These are phyloP conservation scores for Arothron firmamentum DNA, from an alignment of 2,113 vertebrate species.

Conservation along the genomic window DNA sequence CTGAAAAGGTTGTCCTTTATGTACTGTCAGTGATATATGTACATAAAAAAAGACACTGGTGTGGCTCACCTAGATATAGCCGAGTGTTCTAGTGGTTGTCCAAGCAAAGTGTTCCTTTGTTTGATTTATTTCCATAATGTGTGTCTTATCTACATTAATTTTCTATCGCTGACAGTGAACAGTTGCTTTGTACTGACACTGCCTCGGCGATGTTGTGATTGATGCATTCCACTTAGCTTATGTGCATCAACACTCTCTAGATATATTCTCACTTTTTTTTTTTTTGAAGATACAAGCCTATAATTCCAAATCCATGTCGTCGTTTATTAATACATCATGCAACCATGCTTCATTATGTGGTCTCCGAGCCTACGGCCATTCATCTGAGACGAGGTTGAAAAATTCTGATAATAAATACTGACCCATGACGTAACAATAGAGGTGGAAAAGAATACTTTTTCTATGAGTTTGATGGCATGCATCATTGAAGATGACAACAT, in stretches of 20 bases:
- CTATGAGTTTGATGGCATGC: conserved; percentile 68
- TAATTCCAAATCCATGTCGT: conserved; percentile 56
- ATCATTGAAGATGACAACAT: conserved; percentile 79
- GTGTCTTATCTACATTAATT: conserved; percentile 42
- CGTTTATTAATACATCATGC: conserved; percentile 47
- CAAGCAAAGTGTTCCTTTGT: conserved; percentile 23
- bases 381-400: conserved; percentile 48
- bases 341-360: conserved; percentile 37
- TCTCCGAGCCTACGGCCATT: conserved; percentile 33
- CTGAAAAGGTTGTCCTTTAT: too few relatives aligned
- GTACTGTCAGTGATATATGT: too few relatives aligned
- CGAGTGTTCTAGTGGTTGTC: conserved; percentile 5
- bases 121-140: conserved; percentile 42
- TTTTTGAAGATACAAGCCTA: conserved; percentile 39
- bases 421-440: conserved; percentile 28
- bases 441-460: conserved; percentile 46
- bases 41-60: background rate
- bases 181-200: conserved; percentile 52
- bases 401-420: conserved; percentile 57
- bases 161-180: conserved; percentile 52
- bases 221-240: conserved; percentile 54
- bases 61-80: background rate
- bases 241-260: conserved; percentile 33
- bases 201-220: conserved; percentile 52
- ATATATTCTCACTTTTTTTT: conserved; percentile 27